phyloP scores from a whole-genome alignment of 2,797 vertebrate genomes.

The Thripadectes ignobilis region DNA sequence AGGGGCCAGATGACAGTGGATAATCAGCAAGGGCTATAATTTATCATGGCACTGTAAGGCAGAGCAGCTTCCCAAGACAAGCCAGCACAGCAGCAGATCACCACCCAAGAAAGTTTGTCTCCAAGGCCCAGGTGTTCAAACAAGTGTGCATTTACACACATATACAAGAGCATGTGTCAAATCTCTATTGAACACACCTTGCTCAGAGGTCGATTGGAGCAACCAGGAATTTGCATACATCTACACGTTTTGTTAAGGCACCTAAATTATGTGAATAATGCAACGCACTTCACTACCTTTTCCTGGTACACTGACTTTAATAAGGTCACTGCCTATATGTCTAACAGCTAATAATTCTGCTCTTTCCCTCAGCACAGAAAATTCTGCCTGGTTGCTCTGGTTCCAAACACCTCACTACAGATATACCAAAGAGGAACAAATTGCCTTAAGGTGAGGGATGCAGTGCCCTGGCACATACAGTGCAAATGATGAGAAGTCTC shows the following conservation, averaged over 20 bases:
- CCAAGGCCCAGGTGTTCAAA: neutral
- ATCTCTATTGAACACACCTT: neutral
- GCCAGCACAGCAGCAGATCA: neutral
- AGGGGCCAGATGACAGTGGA: constrained; percentile 2
- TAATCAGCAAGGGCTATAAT: constrained; percentile 30
- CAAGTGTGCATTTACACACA: neutral
- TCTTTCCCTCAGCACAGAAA: neutral
- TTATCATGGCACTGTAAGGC: neutral
- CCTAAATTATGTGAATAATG: neutral
- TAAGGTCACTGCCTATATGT: neutral
- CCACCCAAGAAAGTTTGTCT: neutral
- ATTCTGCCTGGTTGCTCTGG: neutral
- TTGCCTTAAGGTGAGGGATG: neutral
- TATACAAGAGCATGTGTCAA: rapidly evolving
- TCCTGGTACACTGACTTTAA: neutral
- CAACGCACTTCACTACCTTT: neutral
- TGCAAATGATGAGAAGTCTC: neutral
- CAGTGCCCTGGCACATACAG: neutral
- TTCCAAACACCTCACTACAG: neutral
- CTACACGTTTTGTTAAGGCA: neutral
- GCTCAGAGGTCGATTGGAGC: neutral
- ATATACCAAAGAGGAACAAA: neutral
- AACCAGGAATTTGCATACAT: neutral
- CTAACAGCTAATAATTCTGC: neutral
- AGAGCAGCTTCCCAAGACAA: neutral